Evolutionary conservation across 1,140 invertebrate species (phyloP).

Genomic region (Acyrthosiphon pisum): DNA sequence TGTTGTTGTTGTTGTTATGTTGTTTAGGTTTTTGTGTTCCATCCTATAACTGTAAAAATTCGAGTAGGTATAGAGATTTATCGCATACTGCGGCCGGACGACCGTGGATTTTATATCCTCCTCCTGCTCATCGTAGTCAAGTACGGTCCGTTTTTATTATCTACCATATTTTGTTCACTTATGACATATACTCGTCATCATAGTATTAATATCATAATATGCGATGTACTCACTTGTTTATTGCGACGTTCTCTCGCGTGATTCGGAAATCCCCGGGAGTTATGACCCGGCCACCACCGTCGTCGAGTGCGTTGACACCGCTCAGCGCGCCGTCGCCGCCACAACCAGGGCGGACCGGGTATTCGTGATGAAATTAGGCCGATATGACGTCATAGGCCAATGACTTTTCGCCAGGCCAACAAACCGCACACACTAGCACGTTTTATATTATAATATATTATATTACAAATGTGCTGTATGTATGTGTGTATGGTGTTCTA

Average conservation of each 20-base stretch:
- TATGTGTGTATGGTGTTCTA: background rate
- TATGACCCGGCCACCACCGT: slow-evolving; percentile 19
- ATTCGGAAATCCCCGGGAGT: slow-evolving; percentile 34
- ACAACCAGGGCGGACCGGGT: slow-evolving; percentile 48
- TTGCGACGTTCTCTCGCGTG: background rate
- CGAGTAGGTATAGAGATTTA: background rate
- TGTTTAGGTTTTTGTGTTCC: background rate
- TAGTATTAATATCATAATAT: background rate
- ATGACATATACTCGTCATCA: background rate
- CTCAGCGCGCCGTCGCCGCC: background rate
- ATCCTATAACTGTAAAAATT: background rate
- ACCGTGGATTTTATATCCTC: background rate
- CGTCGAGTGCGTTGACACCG: slow-evolving; percentile 43
- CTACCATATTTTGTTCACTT: background rate
- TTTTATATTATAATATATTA: background rate
- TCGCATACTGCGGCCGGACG: background rate
- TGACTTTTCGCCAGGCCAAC: slow-evolving; percentile 50
- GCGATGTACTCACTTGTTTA: background rate
- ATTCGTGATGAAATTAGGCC: slow-evolving; percentile 56
- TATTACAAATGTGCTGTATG: background rate
- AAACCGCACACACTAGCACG: slow-evolving; percentile 4
- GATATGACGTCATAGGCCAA: slow-evolving; percentile 56
- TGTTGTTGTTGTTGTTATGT: background rate
- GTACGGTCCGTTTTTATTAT: background rate
- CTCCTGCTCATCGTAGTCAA: background rate